phyloP scores from a whole-genome alignment of 2,797 vertebrate species.

The Passerculus sandwichensis region DNA sequence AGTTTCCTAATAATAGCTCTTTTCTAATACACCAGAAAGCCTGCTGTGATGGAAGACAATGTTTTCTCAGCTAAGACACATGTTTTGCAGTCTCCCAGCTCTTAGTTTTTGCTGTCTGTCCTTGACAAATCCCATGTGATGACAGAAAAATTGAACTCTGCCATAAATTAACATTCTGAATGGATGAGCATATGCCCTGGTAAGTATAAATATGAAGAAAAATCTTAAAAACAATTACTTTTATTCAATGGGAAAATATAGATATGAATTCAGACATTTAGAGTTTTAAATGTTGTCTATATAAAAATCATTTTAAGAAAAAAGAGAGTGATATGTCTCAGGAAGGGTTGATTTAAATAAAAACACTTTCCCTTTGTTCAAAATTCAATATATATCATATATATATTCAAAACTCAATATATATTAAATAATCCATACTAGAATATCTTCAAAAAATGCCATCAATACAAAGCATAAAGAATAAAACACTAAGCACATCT shows the following conservation, averaged over 20 bases:
- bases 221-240: background rate
- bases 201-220: constrained; percentile 1
- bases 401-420: background rate
- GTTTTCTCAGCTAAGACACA: background rate
- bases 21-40: background rate
- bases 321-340: background rate
- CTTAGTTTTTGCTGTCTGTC: background rate
- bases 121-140: background rate
- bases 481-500: background rate
- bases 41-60: constrained; percentile 12
- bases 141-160: constrained; percentile 43
- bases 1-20: background rate
- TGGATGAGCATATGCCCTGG: background rate
- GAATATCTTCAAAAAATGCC: background rate
- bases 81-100: background rate
- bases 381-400: background rate
- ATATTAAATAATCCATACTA: background rate
- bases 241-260: background rate
- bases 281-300: background rate
- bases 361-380: background rate
- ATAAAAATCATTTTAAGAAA: background rate
- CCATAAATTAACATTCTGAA: constrained; percentile 36
- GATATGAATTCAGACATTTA: background rate
- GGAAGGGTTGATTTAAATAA: background rate
- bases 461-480: background rate